Conservation (phyloP, 2,113 vertebrate species). For the Sphyrna mokarran region DNA sequence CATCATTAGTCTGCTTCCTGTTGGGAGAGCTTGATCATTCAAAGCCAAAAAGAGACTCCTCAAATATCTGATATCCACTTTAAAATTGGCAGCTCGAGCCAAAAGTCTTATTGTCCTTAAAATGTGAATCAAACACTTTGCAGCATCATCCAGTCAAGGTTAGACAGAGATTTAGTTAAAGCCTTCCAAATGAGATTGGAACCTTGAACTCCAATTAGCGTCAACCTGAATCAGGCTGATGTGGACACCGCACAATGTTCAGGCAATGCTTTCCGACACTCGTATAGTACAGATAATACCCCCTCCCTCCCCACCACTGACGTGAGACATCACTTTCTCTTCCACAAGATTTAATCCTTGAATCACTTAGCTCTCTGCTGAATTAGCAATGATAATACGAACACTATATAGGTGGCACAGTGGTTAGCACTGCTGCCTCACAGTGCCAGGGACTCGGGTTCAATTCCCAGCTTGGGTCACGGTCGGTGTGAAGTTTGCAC, state of each 20-base stretch:
- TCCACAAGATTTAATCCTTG: background rate
- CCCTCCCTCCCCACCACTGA: background rate
- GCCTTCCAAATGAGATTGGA: background rate
- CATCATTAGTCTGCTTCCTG: background rate
- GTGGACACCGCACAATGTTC: background rate
- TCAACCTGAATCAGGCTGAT: conserved; percentile 6
- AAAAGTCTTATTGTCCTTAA: background rate
- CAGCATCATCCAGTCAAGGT: background rate
- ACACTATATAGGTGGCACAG: no score
- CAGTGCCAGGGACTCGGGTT: no score
- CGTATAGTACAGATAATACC: background rate
- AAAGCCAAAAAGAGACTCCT: background rate
- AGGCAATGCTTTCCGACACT: background rate
- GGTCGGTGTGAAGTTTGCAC: no score
- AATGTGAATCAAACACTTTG: background rate
- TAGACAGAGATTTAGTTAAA: background rate
- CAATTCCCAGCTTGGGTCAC: no score
- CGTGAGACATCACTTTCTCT: background rate
- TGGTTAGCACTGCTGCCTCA: no score
- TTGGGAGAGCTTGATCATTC: background rate
- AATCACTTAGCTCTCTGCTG: background rate
- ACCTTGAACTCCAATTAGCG: background rate
- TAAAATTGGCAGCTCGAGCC: background rate
- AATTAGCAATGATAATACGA: background rate
- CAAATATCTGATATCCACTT: background rate